These are phyloP conservation scores for Tragelaphus strepsiceros DNA, from an alignment of 2,113 vertebrate species.

Conservation along the genomic window DNA sequence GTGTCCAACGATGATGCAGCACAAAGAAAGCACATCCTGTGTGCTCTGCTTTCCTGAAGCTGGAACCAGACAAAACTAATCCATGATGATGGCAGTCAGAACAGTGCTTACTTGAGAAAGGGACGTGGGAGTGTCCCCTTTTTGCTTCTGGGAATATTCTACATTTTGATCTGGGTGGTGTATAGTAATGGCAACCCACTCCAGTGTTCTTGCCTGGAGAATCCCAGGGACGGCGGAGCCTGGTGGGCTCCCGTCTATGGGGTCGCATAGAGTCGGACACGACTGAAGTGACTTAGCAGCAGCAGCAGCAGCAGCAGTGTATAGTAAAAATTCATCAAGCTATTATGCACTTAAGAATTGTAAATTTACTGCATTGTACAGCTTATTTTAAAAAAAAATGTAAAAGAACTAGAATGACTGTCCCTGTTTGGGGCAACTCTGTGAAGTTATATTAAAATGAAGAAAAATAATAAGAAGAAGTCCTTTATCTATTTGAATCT, in stretches of 20 bases:
- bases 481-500: not conserved
- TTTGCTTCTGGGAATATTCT: not conserved
- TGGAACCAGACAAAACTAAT: not conserved
- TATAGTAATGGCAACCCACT: no score
- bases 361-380: not conserved
- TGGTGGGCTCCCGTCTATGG: no score
- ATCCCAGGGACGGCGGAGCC: no score
- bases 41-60: not conserved
- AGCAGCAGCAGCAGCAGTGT: not conserved
- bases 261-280: no score
- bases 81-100: not conserved
- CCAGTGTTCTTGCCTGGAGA: no score
- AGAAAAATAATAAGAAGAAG: not conserved
- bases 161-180: not conserved
- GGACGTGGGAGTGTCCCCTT: not conserved
- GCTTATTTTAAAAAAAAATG: not conserved
- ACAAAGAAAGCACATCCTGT: fast-evolving
- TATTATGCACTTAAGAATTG: not conserved
- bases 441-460: not conserved
- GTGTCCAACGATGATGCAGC: fast-evolving
- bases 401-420: not conserved
- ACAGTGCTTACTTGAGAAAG: not conserved
- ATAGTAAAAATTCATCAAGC: not conserved
- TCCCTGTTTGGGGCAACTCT: not conserved
- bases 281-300: no score